Base-by-base conservation (phyloP, 2,888 invertebrate species). In the Alloscopus bannaensis region DNA sequence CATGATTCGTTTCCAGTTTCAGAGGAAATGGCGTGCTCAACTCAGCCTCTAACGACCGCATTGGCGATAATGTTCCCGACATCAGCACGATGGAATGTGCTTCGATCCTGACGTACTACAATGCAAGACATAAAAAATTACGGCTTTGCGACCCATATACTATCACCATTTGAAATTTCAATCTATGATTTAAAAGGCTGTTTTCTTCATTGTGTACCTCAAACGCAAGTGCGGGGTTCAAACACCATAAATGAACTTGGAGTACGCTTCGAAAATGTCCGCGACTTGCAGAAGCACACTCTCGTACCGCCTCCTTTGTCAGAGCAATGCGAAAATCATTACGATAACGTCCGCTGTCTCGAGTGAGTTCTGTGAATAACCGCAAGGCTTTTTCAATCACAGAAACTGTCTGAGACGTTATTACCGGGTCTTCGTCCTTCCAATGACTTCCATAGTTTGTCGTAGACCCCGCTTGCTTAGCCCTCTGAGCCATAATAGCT, bases 11-110 rank as follows among this genome's bases (percentile, higher is more conserved):
- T 86, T 93, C 92, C 83, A 94, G 89, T 80, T 90, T 89, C 64
- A 92, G 89, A 0, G 91, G 90, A 88, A 95, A 95, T 18, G 88
- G 87, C 0, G 92, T 90, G 26, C 90, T 92, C 3, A 95, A 90
- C 88, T 95, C 95, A 0, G 93, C 92, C 87, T 93, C 90, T 85
- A 94, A 92, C 16, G 94, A 93, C 31, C 88, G 87, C 82, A 92
- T 91, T 0, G 95, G 95, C 0, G 93, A 91, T 8, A 95, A 90
- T 0, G 95, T 95, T 11, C 95, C 95, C 0, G 94, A 94, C 0
- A 94, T 92, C 22, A 95, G 89, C 16, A 94, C 88, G 16, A 94
- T 89, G 78, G 90, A 90, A 3, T 92, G 89, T 0, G 90, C 89
- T 0, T 80, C 69, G 0, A 85, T 72, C 26, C 89, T 88, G 26